phyloP scores from a whole-genome alignment of 92 coral and sea anemone genomes.

The Palythoa grandiflora region DNA sequence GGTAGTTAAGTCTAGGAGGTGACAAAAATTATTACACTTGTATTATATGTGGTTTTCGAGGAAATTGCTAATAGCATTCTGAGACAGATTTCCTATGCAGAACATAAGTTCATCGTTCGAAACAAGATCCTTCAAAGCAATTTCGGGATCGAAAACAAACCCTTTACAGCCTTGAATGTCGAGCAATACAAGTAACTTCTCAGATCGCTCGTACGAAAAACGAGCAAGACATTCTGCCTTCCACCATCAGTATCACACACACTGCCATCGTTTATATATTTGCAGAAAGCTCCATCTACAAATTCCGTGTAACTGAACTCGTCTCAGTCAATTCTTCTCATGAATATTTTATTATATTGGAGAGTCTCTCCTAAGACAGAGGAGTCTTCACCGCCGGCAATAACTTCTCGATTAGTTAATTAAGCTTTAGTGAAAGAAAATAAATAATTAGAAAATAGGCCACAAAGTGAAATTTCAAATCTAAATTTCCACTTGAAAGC shows the following conservation, averaged over 20 bases:
- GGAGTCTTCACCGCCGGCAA: conserved; percentile 37
- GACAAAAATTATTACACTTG: conserved; percentile 27
- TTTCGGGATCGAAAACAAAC: not conserved
- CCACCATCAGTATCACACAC: conserved; percentile 19
- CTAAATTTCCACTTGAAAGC: too few relatives aligned
- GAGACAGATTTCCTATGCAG: conserved; percentile 18
- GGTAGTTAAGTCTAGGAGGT: not conserved
- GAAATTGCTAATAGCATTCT: conserved; percentile 8
- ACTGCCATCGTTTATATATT: conserved; percentile 25
- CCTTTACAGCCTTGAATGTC: not conserved
- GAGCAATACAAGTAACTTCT: not conserved
- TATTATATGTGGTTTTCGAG: not conserved
- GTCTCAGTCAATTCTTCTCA: conserved; percentile 23
- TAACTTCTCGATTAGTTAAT: too few relatives aligned
- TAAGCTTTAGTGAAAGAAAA: too few relatives aligned
- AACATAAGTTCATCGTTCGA: not conserved
- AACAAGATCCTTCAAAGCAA: not conserved
- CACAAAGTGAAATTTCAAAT: too few relatives aligned
- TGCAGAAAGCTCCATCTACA: conserved; percentile 15
- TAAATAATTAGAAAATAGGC: too few relatives aligned
- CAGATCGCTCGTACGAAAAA: conserved; percentile 6
- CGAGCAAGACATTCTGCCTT: conserved; percentile 15
- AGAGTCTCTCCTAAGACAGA: conserved; percentile 45
- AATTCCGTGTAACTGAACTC: conserved; percentile 20
- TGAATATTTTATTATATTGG: conserved; percentile 31